These are phyloP conservation scores for Alexandromys fortis DNA, from an alignment of 2,113 vertebrate genomes.

Conservation along the genomic window DNA sequence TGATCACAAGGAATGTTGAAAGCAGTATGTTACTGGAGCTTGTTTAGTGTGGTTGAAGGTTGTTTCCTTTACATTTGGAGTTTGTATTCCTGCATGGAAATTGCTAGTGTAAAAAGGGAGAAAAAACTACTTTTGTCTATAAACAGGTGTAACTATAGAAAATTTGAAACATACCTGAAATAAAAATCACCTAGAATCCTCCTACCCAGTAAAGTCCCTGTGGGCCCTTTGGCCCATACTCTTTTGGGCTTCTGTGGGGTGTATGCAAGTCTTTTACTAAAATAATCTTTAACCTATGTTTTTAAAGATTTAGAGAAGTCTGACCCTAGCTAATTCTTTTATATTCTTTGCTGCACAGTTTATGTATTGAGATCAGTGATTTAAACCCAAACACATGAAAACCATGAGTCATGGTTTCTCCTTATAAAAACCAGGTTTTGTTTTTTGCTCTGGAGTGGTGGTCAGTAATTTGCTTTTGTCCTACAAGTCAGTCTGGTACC, in stretches of 20 bases:
- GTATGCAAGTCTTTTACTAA: slow-evolving; percentile 27
- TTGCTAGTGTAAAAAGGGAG: neutral
- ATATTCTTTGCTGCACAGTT: neutral
- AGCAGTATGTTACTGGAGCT: neutral
- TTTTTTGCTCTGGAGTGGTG: neutral
- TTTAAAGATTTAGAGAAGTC: neutral
- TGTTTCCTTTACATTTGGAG: neutral
- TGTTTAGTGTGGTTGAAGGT: neutral
- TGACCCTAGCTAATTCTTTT: slow-evolving; percentile 23
- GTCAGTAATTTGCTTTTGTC: neutral
- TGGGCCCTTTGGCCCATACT: neutral
- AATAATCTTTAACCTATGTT: neutral
- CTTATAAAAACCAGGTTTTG: neutral
- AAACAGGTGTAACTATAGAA: neutral
- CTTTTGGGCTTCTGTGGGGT: neutral
- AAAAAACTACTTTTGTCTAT: neutral
- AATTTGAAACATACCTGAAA: neutral
- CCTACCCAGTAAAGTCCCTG: neutral
- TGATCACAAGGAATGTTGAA: neutral
- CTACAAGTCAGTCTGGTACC: neutral
- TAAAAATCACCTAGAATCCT: neutral
- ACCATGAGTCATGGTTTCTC: neutral
- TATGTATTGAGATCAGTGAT: neutral
- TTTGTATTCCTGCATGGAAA: neutral
- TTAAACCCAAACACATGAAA: neutral